Evolutionary conservation across 2,113 vertebrate genomes (phyloP).

Genomic region (Ariopsis seemanni): DNA sequence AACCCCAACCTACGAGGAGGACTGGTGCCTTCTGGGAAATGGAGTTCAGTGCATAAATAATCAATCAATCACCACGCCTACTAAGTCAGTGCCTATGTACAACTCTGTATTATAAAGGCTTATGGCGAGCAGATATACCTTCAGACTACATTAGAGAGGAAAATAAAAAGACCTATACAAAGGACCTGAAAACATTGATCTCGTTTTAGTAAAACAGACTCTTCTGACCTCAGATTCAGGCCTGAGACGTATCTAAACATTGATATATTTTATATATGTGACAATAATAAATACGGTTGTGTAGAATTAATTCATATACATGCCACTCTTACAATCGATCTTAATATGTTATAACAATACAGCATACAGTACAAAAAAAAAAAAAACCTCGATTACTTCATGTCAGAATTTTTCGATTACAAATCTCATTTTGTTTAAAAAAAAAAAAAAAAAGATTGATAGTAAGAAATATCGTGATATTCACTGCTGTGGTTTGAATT

Average conservation of each 20-base stretch:
- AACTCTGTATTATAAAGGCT: slow-evolving; percentile 28
- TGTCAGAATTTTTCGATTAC: slow-evolving; percentile 45
- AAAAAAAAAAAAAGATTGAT: slow-evolving; percentile 38
- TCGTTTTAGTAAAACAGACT: slow-evolving; percentile 17
- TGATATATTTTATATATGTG: slow-evolving; percentile 17
- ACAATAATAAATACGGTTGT: slow-evolving; percentile 43
- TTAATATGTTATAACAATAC: slow-evolving; percentile 52
- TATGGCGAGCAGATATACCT: slow-evolving; percentile 9
- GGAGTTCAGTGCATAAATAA: slow-evolving; percentile 45
- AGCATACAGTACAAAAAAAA: slow-evolving; percentile 36
- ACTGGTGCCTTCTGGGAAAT: slow-evolving; percentile 37
- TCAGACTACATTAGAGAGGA: slow-evolving; percentile 7
- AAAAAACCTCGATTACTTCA: slow-evolving; percentile 42
- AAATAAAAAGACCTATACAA: not conserved
- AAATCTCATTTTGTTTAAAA: slow-evolving; percentile 1
- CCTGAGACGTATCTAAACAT: slow-evolving; percentile 29
- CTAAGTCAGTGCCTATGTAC: slow-evolving; percentile 42
- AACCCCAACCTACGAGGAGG: not conserved
- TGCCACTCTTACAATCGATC: slow-evolving; percentile 64
- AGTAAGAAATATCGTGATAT: slow-evolving; percentile 45
- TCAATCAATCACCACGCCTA: slow-evolving; percentile 1
- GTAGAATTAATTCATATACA: slow-evolving; percentile 39
- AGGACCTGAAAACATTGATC: slow-evolving; percentile 15
- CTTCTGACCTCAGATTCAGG: not conserved
- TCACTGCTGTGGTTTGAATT: slow-evolving; percentile 46